phyloP scores from a whole-genome alignment of 1,140 invertebrate genomes.

The Eupristina koningsbergeri region DNA sequence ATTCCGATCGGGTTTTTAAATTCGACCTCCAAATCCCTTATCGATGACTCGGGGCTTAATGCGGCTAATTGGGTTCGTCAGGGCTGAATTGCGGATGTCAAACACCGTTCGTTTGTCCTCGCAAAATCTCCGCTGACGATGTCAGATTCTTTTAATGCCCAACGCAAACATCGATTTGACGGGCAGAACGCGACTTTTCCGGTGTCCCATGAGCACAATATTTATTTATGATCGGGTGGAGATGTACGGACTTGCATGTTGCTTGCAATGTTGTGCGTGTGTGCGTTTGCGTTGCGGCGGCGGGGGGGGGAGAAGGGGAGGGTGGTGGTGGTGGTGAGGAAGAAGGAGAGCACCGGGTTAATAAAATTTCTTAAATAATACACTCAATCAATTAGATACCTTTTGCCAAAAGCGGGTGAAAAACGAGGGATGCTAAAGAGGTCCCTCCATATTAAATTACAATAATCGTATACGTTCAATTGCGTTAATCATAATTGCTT shows the following conservation, averaged over 20 bases:
- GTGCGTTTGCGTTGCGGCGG: too few relatives aligned
- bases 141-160: background rate
- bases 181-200: too few relatives aligned
- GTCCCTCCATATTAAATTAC: conserved; percentile 39
- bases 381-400: conserved; percentile 26
- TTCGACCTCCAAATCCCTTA: too few relatives aligned
- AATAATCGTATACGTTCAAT: conserved; percentile 41
- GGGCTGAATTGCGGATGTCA: too few relatives aligned
- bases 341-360: too few relatives aligned
- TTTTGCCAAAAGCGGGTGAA: background rate
- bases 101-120: background rate
- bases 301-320: too few relatives aligned
- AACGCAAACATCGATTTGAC: background rate
- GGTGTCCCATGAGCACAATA: background rate
- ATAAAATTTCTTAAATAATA: conserved; percentile 13
- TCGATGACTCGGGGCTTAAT: too few relatives aligned
- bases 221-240: background rate
- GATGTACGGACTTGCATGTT: too few relatives aligned
- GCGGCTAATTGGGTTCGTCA: conserved; percentile 1
- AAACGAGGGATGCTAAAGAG: background rate
- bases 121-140: background rate
- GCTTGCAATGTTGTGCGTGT: too few relatives aligned
- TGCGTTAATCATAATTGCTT: conserved; percentile 46
- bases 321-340: too few relatives aligned
- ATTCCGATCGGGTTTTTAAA: too few relatives aligned